These are phyloP conservation scores for Enteromius argenteus DNA, from an alignment of 2,797 vertebrate genomes.

Conservation along the genomic window DNA sequence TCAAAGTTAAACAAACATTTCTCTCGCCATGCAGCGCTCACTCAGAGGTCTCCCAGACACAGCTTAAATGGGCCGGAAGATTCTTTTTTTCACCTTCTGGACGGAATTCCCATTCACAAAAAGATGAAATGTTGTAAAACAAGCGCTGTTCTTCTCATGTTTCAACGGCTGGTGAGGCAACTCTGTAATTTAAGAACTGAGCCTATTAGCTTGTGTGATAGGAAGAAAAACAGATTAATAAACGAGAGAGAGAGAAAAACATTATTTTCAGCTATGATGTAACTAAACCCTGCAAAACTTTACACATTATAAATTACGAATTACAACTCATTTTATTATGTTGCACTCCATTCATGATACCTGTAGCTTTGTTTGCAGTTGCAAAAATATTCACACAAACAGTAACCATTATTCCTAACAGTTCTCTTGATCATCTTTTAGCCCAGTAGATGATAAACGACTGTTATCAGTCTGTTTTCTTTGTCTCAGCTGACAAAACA, in stretches of 20 bases:
- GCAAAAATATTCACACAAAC: neutral
- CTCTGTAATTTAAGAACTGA: conserved; percentile 23
- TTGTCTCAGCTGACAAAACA: conserved; percentile 17
- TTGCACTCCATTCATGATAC: neutral
- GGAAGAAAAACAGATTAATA: conserved; percentile 18
- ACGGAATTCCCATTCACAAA: conserved; percentile 67
- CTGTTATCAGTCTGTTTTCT: conserved; percentile 6
- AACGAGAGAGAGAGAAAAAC: neutral
- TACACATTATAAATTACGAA: neutral
- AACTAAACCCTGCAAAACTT: neutral
- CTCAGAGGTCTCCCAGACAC: conserved; percentile 53
- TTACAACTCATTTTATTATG: neutral
- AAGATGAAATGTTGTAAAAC: conserved; percentile 60
- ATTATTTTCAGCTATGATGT: neutral
- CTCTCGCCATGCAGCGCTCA: conserved; percentile 41
- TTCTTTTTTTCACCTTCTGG: conserved; percentile 55
- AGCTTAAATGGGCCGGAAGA: conserved; percentile 60
- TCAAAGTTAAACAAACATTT: conserved; percentile 65
- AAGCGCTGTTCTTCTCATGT: conserved; percentile 41
- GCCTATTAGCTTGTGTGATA: conserved; percentile 36
- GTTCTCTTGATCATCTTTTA: conserved; percentile 6
- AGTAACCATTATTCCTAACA: neutral
- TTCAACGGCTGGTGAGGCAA: conserved; percentile 47
- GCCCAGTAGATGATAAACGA: neutral
- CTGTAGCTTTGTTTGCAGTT: neutral